Conservation (phyloP, 2,113 vertebrate species). For the Mesocricetus auratus region DNA sequence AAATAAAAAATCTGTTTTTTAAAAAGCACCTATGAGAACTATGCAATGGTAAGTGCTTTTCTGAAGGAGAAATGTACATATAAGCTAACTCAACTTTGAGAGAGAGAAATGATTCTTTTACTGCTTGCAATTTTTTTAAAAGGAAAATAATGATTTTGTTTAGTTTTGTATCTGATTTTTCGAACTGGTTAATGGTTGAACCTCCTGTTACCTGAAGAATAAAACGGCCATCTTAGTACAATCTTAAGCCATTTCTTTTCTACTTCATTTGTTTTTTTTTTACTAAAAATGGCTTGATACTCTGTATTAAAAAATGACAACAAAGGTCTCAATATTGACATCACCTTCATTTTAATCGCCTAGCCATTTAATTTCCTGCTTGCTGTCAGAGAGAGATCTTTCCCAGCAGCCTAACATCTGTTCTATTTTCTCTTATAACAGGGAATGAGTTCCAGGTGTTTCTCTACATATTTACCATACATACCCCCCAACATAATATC, state of each 20-base stretch:
- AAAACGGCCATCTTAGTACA: conserved; percentile 36
- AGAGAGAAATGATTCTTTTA: conserved; percentile 17
- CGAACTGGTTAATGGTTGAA: neutral
- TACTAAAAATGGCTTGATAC: neutral
- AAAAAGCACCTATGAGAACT: neutral
- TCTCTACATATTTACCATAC: neutral
- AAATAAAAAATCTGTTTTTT: neutral
- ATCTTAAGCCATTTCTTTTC: neutral
- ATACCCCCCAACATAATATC: rapidly evolving
- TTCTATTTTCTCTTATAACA: neutral
- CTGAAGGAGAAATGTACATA: neutral
- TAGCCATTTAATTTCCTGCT: conserved; percentile 70
- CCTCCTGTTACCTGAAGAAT: neutral
- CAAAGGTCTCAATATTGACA: conserved; percentile 50
- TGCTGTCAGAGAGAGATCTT: neutral
- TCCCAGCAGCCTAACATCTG: neutral
- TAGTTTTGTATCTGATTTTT: neutral
- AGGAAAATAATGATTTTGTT: neutral
- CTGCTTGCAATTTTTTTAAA: neutral
- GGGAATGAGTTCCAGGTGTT: neutral
- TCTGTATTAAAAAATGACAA: conserved; percentile 2
- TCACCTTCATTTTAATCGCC: conserved; percentile 6
- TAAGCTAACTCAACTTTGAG: neutral
- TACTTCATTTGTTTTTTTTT: neutral
- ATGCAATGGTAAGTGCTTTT: conserved; percentile 21